Evolutionary conservation across 2,797 vertebrate species (phyloP).

Genomic region (Manis javanica): DNA sequence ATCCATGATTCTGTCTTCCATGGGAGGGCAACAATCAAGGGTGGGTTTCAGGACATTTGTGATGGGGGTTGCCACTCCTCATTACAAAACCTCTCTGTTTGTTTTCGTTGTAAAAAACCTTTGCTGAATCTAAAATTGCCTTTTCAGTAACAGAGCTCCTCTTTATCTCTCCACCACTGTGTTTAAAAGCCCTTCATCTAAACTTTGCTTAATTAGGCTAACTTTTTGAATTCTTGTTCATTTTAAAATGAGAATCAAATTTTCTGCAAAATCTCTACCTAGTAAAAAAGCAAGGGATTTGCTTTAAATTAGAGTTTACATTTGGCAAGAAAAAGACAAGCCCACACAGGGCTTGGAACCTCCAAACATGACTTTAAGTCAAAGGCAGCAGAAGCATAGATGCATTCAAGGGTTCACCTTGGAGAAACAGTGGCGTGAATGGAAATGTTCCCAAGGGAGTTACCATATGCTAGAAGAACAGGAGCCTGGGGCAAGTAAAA

Average conservation of each 20-base stretch:
- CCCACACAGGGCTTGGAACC: background rate
- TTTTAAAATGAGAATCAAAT: background rate
- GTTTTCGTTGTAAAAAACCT: background rate
- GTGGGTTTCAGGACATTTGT: background rate
- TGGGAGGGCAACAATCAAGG: background rate
- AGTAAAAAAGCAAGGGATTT: background rate
- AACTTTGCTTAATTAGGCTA: background rate
- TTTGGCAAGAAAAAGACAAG: background rate
- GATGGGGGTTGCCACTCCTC: background rate
- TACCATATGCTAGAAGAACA: background rate
- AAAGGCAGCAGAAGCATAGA: background rate
- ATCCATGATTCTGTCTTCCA: background rate
- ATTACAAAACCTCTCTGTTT: background rate
- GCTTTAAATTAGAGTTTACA: background rate
- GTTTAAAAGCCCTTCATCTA: background rate
- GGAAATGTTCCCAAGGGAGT: background rate
- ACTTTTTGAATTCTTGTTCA: background rate
- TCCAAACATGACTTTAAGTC: background rate
- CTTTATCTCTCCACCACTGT: background rate
- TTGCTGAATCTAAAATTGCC: background rate
- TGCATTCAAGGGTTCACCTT: background rate
- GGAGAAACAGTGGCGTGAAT: background rate
- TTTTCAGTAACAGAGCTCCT: background rate
- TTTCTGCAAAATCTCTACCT: constrained; percentile 3
- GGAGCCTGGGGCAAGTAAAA: background rate